Percentiles rank a stretch among this genome's conserved stretches.
phyloP scores from a whole-genome alignment of 2,888 invertebrate species.

The Amblyteles armatorius region DNA sequence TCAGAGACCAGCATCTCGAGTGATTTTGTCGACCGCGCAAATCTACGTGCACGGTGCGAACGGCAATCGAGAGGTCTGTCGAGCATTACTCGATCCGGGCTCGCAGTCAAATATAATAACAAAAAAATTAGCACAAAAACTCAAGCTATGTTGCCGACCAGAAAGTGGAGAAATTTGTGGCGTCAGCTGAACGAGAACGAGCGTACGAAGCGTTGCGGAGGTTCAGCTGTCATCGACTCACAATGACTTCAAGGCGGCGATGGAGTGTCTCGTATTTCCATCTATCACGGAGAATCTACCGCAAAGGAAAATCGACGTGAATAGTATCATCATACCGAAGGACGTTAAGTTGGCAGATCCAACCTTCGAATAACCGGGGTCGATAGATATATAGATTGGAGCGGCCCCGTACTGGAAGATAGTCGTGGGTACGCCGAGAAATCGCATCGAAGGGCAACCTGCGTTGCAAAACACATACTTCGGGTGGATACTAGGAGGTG shows the following conservation, averaged over 20 bases:
- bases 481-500: constrained; percentile 66
- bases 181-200: constrained; percentile 43
- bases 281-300: constrained; percentile 51
- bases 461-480: constrained; percentile 66
- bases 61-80: constrained; percentile 26
- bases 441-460: constrained; percentile 4
- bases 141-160: constrained; percentile 32
- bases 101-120: constrained; percentile 64
- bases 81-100: constrained; percentile 65
- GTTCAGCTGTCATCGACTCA: constrained; percentile 27
- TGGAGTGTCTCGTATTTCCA: constrained; percentile 51
- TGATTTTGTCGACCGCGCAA: constrained; percentile 53
- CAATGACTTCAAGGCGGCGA: constrained; percentile 26
- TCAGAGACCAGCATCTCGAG: constrained; percentile 30
- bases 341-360: constrained; percentile 48
- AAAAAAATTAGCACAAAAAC: constrained; percentile 30
- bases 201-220: constrained; percentile 19
- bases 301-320: constrained; percentile 38
- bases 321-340: constrained; percentile 33
- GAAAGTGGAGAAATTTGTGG: constrained; percentile 42
- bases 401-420: constrained; percentile 50
- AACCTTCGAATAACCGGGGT: constrained; percentile 35
- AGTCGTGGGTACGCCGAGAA: constrained; percentile 14
- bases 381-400: constrained; percentile 49
- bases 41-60: constrained; percentile 26